Evolutionary conservation across 2,113 vertebrate species (phyloP).

Genomic region (Equus przewalskii): DNA sequence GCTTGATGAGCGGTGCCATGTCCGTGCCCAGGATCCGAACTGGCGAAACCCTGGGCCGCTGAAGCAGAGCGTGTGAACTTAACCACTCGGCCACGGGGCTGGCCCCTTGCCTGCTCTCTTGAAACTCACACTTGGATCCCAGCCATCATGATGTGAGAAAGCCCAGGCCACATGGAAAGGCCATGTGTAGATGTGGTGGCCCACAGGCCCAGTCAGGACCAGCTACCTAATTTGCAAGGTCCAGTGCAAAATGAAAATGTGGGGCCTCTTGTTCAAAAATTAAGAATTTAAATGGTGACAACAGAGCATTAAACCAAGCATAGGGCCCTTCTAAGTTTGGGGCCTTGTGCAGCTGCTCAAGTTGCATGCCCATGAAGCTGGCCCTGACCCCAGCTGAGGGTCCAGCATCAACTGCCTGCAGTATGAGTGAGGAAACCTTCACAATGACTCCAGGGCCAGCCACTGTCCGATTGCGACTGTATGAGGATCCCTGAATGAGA

Average conservation of each 20-base stretch:
- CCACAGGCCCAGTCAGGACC: not conserved
- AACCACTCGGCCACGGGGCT: no score
- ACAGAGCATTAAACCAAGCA: not conserved
- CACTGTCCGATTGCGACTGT: not conserved
- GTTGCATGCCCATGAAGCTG: not conserved
- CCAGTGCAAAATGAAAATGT: constrained; percentile 9
- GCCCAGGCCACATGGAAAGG: not conserved
- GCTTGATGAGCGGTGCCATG: no score
- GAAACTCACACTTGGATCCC: not conserved
- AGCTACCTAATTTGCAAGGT: not conserved
- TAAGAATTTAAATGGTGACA: not conserved
- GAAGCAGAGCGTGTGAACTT: no score
- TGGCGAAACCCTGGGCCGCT: no score
- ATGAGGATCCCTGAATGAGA: not conserved
- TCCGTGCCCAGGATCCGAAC: no score
- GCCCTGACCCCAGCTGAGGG: not conserved
- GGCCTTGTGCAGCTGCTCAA: not conserved
- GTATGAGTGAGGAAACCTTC: not conserved
- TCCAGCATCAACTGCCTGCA: not conserved
- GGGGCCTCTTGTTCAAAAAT: not conserved
- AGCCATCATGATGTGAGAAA: not conserved
- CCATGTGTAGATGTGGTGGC: not conserved
- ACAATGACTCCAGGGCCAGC: not conserved
- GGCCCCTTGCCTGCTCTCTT: not conserved
- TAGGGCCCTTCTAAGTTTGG: not conserved